A percentile compares a stretch with the other conserved stretches of the same genome.
phyloP scores from a whole-genome alignment of 2,888 invertebrate species.

The Caenorhabditis sp. region DNA sequence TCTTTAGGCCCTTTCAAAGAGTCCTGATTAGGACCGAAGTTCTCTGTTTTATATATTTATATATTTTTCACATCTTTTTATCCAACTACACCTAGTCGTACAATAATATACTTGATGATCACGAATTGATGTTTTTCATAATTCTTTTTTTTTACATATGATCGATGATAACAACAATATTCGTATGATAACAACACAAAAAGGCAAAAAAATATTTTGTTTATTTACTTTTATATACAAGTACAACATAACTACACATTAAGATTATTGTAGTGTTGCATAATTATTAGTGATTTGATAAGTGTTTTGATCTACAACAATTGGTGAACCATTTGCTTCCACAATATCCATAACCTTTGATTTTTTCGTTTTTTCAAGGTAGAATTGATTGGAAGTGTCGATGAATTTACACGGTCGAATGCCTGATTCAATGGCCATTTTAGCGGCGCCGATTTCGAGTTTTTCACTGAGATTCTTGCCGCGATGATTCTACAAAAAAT shows the following conservation, averaged over 20 bases:
- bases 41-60: too few species aligned
- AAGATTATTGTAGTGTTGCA: neutral
- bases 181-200: too few species aligned
- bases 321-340: slow-evolving; percentile 27
- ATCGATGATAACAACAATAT: too few species aligned
- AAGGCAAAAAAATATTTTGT: neutral
- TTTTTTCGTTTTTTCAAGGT: slow-evolving; percentile 34
- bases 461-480: slow-evolving; percentile 39
- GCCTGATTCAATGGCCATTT: slow-evolving; percentile 36
- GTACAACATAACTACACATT: neutral
- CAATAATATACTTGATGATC: too few species aligned
- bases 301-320: slow-evolving; percentile 35
- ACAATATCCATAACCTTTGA: slow-evolving; percentile 42
- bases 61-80: too few species aligned
- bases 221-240: neutral
- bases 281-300: slow-evolving; percentile 2
- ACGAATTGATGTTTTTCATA: too few species aligned
- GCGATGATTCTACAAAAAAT: slow-evolving; percentile 26
- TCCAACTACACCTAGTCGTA: too few species aligned
- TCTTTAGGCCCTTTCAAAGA: too few species aligned
- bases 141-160: too few species aligned
- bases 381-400: slow-evolving; percentile 33
- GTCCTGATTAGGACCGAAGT: too few species aligned
- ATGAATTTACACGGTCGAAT: slow-evolving; percentile 42
- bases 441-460: slow-evolving; percentile 35